Percentiles rank a stretch among this genome's conserved stretches.
phyloP scores from a whole-genome alignment of 1,140 invertebrate genomes.

The Bombus sibiricus region DNA sequence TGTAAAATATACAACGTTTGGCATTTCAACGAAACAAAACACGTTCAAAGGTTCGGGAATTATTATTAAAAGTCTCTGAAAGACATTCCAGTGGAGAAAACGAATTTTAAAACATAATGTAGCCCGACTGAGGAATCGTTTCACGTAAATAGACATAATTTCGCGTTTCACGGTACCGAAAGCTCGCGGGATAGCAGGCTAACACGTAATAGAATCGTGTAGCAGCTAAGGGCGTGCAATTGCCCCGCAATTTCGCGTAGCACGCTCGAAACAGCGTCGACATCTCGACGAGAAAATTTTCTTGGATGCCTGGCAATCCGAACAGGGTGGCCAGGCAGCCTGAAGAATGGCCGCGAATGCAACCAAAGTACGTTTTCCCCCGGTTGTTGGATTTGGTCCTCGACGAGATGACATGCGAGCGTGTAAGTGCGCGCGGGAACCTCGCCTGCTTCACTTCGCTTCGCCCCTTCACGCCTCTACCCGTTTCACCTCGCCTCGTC shows the following conservation, averaged over 20 bases:
- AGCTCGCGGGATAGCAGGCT: not conserved
- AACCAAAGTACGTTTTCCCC: constrained; percentile 8
- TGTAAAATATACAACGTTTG: not conserved
- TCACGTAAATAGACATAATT: not conserved
- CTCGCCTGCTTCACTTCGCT: too few species aligned
- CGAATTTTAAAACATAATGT: too few species aligned
- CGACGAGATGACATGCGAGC: too few species aligned
- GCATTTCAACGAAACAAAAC: too few species aligned
- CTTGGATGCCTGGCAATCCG: constrained; percentile 24
- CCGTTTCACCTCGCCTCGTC: not conserved
- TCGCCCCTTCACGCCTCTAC: too few species aligned
- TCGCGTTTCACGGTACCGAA: not conserved
- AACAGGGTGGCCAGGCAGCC: constrained; percentile 1
- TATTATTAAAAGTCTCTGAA: too few species aligned
- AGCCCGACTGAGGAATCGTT: too few species aligned
- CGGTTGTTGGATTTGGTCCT: too few species aligned
- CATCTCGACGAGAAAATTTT: constrained; percentile 34
- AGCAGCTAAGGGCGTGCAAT: constrained; percentile 1
- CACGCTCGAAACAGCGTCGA: not conserved
- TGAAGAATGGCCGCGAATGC: constrained; percentile 63
- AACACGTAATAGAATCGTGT: not conserved
- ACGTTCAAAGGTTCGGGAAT: not conserved
- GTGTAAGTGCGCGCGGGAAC: too few species aligned
- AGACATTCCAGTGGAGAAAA: too few species aligned
- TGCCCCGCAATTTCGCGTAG: constrained; percentile 1